Base-by-base conservation (phyloP, 2,888 invertebrate species). In the Ypsolopha scabrella region DNA sequence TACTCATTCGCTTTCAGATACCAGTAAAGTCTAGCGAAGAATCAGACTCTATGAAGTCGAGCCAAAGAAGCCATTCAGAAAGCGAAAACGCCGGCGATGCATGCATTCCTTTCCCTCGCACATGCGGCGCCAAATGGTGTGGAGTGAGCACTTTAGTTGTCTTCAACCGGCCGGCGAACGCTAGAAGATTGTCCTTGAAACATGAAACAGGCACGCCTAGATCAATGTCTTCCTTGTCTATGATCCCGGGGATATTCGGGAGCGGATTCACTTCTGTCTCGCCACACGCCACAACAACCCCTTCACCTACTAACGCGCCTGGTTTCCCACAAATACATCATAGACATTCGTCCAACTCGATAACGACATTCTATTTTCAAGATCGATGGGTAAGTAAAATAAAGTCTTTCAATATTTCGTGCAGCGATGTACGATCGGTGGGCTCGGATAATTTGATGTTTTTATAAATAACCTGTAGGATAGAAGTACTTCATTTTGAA, bases 51-150 rank as follows among this genome's bases (percentile, higher is more conserved):
- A 76, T 81, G 68, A 86, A 83, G 58, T 81, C 81, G 11, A 82
- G 82, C 56, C 86, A 85, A 62, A 62, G 83, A 56, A 82, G 85
- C 60, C 81, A 83, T 55, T 87, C 87, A 0, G 87, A 87, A 54
- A 78, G 85, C 56, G 87, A 85, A 56, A 83, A 83, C 57, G 86
- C 86, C 0, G 87, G 89, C 37, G 95, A 95, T 66, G 91, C 94
- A 7, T 94, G 94, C 68, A 94, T 98, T 60, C 98, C 98, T 0
- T 98, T 97, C 75, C 98, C 98, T 0, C 88, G 96, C 51, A 98
- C 97, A 0, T 96, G 96, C 8, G 97, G 97, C 1, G 97, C 96
- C 0, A 92, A 94, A 63, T 98, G 98, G 87, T 96, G 95, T 75
- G 93, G 94, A 34, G 93, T 94, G 24, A 95, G 95, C 64, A 90